Percentiles rank a stretch among this genome's conserved stretches.
These are phyloP conservation scores for Tretioscincus oriximinensis DNA, from an alignment of 2,113 vertebrate genomes.

Conservation along the genomic window DNA sequence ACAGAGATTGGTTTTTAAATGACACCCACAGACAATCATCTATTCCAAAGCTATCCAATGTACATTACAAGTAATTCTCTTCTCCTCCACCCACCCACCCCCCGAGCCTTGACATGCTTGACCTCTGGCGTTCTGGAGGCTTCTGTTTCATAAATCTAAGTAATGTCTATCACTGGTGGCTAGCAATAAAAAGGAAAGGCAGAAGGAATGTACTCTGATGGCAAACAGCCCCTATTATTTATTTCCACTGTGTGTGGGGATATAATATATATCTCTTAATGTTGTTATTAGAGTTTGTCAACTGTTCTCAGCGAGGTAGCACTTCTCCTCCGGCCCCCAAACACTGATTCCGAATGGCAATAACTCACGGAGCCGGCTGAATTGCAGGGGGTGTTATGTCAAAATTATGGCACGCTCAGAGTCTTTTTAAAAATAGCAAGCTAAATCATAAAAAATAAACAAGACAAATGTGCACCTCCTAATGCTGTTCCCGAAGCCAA, in stretches of 20 bases:
- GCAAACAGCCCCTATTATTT: neutral
- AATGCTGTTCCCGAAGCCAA: neutral
- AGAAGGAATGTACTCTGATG: neutral
- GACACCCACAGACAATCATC: too few relatives aligned
- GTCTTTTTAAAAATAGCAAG: slow-evolving; percentile 8
- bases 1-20: too few relatives aligned
- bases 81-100: too few relatives aligned
- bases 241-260: neutral
- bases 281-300: slow-evolving; percentile 15
- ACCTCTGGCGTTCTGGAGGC: neutral
- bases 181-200: neutral
- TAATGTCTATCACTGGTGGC: neutral
- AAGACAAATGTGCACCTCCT: neutral
- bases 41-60: too few relatives aligned
- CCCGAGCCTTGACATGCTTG: neutral
- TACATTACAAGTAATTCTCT: too few relatives aligned
- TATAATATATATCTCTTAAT: neutral
- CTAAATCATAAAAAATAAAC: slow-evolving; percentile 8
- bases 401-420: slow-evolving; percentile 14
- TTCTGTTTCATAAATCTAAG: neutral
- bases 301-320: neutral
- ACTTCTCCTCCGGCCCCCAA: neutral
- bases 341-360: neutral
- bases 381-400: neutral
- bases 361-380: neutral